Evolutionary conservation across 2,888 invertebrate species (phyloP), one percentile per base, ranked within the genome.

Genomic region (Drosophila demipolita): DNA sequence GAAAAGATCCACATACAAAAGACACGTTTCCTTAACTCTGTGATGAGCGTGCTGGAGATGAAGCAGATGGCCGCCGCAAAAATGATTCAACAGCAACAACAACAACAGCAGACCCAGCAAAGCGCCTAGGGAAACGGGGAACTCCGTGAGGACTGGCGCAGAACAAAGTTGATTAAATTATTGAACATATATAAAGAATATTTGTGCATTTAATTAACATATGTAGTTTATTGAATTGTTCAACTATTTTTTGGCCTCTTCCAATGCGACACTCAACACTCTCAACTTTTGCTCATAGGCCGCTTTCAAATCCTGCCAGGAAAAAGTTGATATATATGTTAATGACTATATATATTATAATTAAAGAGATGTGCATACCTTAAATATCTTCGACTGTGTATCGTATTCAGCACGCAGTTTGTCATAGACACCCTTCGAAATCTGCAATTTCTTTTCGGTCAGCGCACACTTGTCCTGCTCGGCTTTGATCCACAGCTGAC

Each of bases 381-480:
- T 95, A 90, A 97, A 97, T 59, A 97, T 94, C 45, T 94, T 94
- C 29, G 97, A 94, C 90, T 97, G 97, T 6, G 95, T 95, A 88
- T 96, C 96, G 87, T 97, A 97, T 92, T 97, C 97, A 66, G 94
- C 94, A 87, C 96, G 96, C 36, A 97, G 93, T 86, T 96, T 96
- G 26, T 95, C 95, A 88, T 97, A 97, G 71, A 97, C 94, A 80
- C 94, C 94, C 73, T 95, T 95, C 84, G 97, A 96, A 59, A 95
- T 95, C 64, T 95, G 95, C 80, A 97, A 94, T 82, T 96, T 95
- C 86, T 95, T 94, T 75, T 96, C 94, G 89, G 96, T 95, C 33
- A 96, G 93, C 20, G 94, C 94, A 83, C 96, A 96, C 20, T 96
- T 94, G 73, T 96, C 96, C 85, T 96, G 95, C 93, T 97, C 97